phyloP scores from a whole-genome alignment of 2,797 vertebrate genomes.

The Odontamblyopus rebecca region DNA sequence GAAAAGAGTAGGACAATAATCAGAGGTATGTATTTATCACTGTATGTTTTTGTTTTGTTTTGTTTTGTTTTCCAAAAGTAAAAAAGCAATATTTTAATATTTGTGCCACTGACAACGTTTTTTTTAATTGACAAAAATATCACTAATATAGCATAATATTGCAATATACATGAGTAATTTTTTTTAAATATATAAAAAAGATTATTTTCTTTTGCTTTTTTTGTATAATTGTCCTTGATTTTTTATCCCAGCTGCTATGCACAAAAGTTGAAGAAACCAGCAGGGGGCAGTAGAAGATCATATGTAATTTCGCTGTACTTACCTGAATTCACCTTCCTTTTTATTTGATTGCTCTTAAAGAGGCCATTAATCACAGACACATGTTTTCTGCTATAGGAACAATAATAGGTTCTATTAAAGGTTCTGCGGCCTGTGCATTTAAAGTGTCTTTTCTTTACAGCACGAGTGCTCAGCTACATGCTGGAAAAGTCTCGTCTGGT shows the following conservation, averaged over 20 bases:
- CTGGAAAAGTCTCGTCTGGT: slow-evolving; percentile 90
- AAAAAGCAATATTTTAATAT: neutral
- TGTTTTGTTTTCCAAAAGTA: neutral
- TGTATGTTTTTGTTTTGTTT: neutral
- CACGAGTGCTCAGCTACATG: slow-evolving; percentile 87
- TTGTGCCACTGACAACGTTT: too few species aligned
- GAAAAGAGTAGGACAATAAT: slow-evolving; percentile 79
- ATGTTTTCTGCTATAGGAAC: neutral
- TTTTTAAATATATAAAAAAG: too few species aligned
- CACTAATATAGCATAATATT: neutral
- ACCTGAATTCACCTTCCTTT: slow-evolving; percentile 41
- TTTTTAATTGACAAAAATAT: neutral
- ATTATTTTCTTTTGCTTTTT: neutral
- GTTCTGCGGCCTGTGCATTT: neutral
- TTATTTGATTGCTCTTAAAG: slow-evolving; percentile 16
- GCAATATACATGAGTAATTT: neutral
- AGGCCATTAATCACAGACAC: neutral
- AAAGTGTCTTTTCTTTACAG: slow-evolving; percentile 64
- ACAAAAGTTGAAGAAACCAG: slow-evolving; percentile 28
- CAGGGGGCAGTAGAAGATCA: slow-evolving; percentile 64
- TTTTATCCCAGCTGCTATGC: neutral
- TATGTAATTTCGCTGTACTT: neutral
- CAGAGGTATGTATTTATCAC: slow-evolving; percentile 75
- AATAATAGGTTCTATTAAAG: neutral
- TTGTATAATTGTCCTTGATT: neutral